Base-by-base conservation (phyloP, 1,140 invertebrate species). In the Stegodyphus dumicola region DNA sequence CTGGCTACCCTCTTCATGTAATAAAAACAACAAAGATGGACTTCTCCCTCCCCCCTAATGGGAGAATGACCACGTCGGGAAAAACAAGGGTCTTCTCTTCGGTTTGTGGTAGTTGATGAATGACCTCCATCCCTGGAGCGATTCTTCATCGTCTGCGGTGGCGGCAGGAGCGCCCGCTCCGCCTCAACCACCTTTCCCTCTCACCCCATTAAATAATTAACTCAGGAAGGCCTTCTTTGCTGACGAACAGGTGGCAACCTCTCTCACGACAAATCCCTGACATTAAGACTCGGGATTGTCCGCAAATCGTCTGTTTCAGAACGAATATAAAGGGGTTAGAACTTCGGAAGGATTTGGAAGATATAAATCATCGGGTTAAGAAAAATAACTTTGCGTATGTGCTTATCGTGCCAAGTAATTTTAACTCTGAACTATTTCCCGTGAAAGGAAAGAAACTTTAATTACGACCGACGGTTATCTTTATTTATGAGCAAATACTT, bases 181-280 rank as follows among this genome's bases (percentile, higher is more conserved):
- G 10, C 65, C 49, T 53, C 69, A 18, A 15, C 9, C 4, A 18
- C 48, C 75, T 69, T 51, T 81, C 74, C 79, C 33, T 48, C 71
- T 66, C 52, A 48, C 73, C 54, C 80, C 80, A 83, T 83, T 83
- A 83, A 83, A 83, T 83, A 83, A 83, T 83, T 83, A 83, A 83
- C 80, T 75, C 70, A 48, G 73, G 77, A 75, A 67, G 33, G 71
- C n/a, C 52, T 75, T 60, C 52, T n/a, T 71, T 71, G 51, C 52
- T 75, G 53, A 51, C 64, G 52, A 76, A 83, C 80, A 83, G 80
- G 80, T 83, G 80, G 10, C 17, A 48, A 49, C 7, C 10, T 6
- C 56, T 75, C 80, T 71, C 80, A 83, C 80, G 80, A 7, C 76
- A 83, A 83, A 83, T 83, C 80, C 73, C 80, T 75, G 71, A 83